Conservation (phyloP, 2,888 invertebrate species). For the Trachelus iudaicus region DNA sequence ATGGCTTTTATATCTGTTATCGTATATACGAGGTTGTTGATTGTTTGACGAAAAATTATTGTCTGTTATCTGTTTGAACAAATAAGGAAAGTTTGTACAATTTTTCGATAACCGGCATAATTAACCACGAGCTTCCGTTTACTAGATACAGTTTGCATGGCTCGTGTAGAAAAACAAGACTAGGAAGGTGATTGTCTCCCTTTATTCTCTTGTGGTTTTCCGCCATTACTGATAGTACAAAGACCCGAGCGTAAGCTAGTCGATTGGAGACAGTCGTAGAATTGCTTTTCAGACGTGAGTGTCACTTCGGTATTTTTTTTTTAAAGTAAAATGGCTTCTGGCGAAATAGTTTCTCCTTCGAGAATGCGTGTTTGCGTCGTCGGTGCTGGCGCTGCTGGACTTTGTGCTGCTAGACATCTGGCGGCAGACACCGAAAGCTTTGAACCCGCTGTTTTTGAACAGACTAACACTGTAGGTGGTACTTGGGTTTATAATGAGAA, state of each 20-base stretch:
- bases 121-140: not conserved
- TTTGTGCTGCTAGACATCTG: constrained; percentile 74
- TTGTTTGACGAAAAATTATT: not conserved
- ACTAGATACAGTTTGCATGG: not conserved
- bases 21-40: not conserved
- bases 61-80: not conserved
- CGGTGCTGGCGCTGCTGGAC: constrained; percentile 82
- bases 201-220: not conserved
- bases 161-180: not conserved
- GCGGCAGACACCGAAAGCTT: constrained; percentile 66
- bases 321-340: not conserved
- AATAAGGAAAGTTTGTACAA: not conserved
- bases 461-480: constrained; percentile 76
- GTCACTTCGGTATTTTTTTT: not conserved
- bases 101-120: not conserved
- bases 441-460: constrained; percentile 76
- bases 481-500: constrained; percentile 82
- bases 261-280: not conserved
- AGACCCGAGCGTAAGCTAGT: not conserved
- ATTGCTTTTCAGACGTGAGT: not conserved
- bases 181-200: not conserved
- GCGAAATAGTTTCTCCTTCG: not conserved
- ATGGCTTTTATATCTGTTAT: not conserved
- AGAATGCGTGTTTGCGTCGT: constrained; percentile 71
- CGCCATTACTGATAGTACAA: not conserved